Evolutionary conservation across 1,140 invertebrate genomes (phyloP).

Genomic region (Nephotettix cincticeps): DNA sequence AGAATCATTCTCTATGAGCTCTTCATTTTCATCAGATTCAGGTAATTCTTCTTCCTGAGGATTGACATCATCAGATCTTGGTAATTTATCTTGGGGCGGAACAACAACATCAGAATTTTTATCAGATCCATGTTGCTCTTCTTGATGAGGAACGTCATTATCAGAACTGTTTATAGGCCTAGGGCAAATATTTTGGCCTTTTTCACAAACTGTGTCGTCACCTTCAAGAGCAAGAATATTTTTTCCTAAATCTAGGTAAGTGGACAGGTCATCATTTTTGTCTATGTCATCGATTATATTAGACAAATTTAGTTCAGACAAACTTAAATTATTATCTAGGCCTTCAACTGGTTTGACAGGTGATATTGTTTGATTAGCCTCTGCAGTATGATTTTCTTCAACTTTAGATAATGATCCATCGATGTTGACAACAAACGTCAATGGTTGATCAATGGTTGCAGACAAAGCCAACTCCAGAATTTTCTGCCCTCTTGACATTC

Average conservation of each 20-base stretch:
- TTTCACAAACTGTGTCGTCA: too few species aligned
- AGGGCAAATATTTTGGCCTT: too few species aligned
- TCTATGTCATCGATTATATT: background rate
- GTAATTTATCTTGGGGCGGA: too few species aligned
- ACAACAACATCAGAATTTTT: background rate
- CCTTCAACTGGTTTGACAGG: background rate
- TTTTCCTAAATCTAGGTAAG: too few species aligned
- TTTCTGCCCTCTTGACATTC: slow-evolving; percentile 17
- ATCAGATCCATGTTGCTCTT: background rate
- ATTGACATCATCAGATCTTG: too few species aligned
- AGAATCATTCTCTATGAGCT: background rate
- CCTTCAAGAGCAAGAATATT: too few species aligned
- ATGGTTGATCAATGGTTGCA: background rate
- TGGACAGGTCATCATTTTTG: too few species aligned
- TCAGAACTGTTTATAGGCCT: too few species aligned
- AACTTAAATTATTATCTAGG: background rate
- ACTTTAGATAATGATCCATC: background rate
- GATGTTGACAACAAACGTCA: background rate
- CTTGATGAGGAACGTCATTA: background rate
- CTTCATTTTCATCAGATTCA: background rate
- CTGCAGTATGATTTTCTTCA: background rate
- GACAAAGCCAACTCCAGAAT: background rate
- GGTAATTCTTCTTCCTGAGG: background rate
- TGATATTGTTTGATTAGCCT: background rate
- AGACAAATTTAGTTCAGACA: background rate